These are phyloP conservation scores for Bimastos eiseni DNA, from an alignment of 2,888 invertebrate genomes.

Conservation along the genomic window DNA sequence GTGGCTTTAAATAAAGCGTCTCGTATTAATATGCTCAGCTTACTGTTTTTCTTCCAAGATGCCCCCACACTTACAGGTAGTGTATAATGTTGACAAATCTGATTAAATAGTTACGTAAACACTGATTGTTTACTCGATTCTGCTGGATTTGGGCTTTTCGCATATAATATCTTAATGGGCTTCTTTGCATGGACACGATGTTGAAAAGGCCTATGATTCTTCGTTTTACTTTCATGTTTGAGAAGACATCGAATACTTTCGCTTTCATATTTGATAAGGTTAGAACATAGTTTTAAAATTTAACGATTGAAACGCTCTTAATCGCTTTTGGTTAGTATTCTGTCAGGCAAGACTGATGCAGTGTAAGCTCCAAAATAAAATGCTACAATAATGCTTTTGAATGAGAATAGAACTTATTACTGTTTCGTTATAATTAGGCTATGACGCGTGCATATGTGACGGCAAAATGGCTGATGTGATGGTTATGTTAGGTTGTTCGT, in stretches of 20 bases:
- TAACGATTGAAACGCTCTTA: background rate
- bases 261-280: background rate
- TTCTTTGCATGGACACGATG: background rate
- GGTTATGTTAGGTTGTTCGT: too few relatives aligned
- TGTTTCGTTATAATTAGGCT: too few relatives aligned
- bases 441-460: too few relatives aligned
- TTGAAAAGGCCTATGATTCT: background rate
- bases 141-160: background rate
- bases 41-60: background rate
- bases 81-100: background rate
- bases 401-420: too few relatives aligned
- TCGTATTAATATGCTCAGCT: background rate
- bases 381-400: too few relatives aligned
- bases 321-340: background rate
- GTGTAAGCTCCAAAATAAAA: too few relatives aligned
- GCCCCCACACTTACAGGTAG: background rate
- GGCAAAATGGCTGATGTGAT: too few relatives aligned
- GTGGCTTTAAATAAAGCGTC: background rate
- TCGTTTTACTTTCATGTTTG: background rate
- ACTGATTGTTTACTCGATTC: background rate
- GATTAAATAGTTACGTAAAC: background rate
- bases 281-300: background rate
- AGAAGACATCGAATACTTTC: background rate
- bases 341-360: background rate
- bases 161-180: background rate